Evolutionary conservation across 2,888 invertebrate genomes (phyloP).

Genomic region (Melolontha melolontha): DNA sequence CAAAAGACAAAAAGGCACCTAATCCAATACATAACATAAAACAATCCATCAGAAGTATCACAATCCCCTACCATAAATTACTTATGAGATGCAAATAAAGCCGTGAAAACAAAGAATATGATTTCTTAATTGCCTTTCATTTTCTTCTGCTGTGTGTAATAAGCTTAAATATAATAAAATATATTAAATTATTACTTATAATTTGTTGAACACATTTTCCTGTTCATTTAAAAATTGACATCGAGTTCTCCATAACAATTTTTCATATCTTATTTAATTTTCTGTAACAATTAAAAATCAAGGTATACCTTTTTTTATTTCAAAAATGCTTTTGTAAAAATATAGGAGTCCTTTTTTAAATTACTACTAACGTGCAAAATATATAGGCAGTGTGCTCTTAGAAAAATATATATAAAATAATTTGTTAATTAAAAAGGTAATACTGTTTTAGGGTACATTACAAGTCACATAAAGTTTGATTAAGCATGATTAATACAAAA

Average conservation of each 20-base stretch:
- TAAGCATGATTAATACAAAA: too few species aligned
- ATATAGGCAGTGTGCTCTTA: background rate
- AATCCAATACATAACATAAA: constrained; percentile 46
- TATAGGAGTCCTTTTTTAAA: background rate
- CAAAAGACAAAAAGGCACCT: constrained; percentile 50
- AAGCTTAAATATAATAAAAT: background rate
- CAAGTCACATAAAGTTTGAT: too few species aligned
- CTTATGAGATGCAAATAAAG: constrained; percentile 31
- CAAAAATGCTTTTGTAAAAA: too few species aligned
- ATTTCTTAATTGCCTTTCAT: background rate
- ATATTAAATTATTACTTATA: background rate
- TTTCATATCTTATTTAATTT: too few species aligned
- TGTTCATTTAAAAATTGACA: too few species aligned
- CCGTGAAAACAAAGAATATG: constrained; percentile 8
- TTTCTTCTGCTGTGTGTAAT: background rate
- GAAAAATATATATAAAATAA: too few species aligned
- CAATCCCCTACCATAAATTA: constrained; percentile 43
- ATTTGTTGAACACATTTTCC: too few species aligned
- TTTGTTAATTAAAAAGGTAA: too few species aligned
- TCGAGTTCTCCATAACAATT: too few species aligned
- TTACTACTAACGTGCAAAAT: constrained; percentile 1
- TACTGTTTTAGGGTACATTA: too few species aligned
- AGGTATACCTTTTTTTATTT: too few species aligned
- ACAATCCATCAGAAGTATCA: constrained; percentile 42
- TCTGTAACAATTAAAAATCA: too few species aligned